Evolutionary conservation across 2,113 vertebrate species (phyloP).

Genomic region (Arizona elegans): DNA sequence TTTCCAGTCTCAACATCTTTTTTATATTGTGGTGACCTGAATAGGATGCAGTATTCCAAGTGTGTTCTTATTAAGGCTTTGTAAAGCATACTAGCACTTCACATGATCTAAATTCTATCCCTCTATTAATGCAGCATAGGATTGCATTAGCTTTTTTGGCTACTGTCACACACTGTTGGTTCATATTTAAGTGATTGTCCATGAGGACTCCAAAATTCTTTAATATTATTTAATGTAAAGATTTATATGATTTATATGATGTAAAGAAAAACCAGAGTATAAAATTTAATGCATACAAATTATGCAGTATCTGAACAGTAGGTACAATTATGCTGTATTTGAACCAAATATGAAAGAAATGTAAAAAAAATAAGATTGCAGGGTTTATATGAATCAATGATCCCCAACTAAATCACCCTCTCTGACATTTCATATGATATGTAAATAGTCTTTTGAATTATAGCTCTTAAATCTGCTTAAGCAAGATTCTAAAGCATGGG

Average conservation of each 20-base stretch:
- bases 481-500: neutral
- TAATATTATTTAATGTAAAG: neutral
- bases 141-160: too few species aligned
- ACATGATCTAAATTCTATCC: too few species aligned
- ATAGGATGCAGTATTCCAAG: too few species aligned
- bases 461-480: neutral
- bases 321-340: neutral
- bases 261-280: neutral
- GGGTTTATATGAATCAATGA: neutral
- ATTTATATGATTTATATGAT: neutral
- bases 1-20: too few species aligned
- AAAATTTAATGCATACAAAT: neutral
- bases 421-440: neutral
- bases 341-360: constrained; percentile 6
- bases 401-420: neutral
- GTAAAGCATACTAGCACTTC: too few species aligned
- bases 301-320: neutral
- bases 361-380: constrained; percentile 16
- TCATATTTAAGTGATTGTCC: too few species aligned
- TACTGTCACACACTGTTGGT: too few species aligned
- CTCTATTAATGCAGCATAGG: too few species aligned
- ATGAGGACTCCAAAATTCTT: neutral
- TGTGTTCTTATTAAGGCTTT: too few species aligned
- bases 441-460: neutral
- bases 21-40: too few species aligned